Conservation (phyloP, 2,888 invertebrate species). For the Andrena minutula region DNA sequence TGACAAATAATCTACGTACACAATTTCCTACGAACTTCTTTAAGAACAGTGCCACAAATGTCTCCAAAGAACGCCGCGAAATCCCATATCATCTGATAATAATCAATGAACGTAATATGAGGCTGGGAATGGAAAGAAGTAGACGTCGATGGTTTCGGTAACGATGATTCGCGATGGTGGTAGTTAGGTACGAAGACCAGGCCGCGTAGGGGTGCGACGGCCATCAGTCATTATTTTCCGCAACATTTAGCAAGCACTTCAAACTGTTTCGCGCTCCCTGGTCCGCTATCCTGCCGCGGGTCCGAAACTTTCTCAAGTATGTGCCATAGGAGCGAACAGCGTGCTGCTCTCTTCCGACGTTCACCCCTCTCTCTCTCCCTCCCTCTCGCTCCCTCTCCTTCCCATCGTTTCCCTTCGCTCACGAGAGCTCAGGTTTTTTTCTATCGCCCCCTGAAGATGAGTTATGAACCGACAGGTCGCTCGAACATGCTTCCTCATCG, state of each 20-base stretch:
- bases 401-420: conserved; percentile 54
- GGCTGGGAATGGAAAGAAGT: conserved; percentile 52
- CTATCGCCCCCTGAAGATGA: conserved; percentile 75
- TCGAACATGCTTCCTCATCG: conserved; percentile 74
- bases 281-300: conserved; percentile 74
- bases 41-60: neutral
- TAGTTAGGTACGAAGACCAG: conserved; percentile 62
- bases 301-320: conserved; percentile 83
- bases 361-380: conserved; percentile 40
- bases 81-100: conserved; percentile 38
- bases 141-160: conserved; percentile 68
- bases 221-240: conserved; percentile 85
- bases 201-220: conserved; percentile 70
- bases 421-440: conserved; percentile 66
- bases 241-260: conserved; percentile 84
- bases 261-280: conserved; percentile 82
- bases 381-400: conserved; percentile 28
- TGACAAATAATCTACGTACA: neutral
- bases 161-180: conserved; percentile 63
- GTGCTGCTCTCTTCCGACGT: conserved; percentile 66
- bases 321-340: conserved; percentile 76
- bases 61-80: neutral
- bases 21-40: neutral
- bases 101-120: conserved; percentile 69
- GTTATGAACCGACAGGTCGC: conserved; percentile 78